Percentiles rank a stretch among this genome's conserved stretches.
phyloP scores from a whole-genome alignment of 2,888 invertebrate species.

The Dioctria rufipes region DNA sequence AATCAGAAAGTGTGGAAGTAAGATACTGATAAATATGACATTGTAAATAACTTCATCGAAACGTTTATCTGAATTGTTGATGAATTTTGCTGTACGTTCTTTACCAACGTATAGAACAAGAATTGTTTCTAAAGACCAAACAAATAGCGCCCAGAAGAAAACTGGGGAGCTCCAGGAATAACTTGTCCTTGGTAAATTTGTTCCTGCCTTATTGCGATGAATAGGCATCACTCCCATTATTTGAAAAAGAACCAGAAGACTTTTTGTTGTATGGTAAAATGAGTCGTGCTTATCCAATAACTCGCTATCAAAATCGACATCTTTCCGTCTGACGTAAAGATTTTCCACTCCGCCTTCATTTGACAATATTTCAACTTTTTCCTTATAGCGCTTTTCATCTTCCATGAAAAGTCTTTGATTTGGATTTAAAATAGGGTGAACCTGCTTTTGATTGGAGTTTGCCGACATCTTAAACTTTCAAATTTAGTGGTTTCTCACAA shows the following conservation, averaged over 20 bases:
- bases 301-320: conserved; percentile 73
- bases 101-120: conserved; percentile 74
- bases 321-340: conserved; percentile 68
- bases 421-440: conserved; percentile 70
- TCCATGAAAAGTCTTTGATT: conserved; percentile 70
- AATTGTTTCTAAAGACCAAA: conserved; percentile 77
- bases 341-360: conserved; percentile 62
- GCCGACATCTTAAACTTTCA: neutral
- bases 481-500: neutral
- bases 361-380: conserved; percentile 63
- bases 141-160: conserved; percentile 78
- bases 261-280: conserved; percentile 81
- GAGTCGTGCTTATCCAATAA: conserved; percentile 79
- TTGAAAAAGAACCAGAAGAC: conserved; percentile 80
- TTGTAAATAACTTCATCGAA: conserved; percentile 85
- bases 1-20: conserved; percentile 80
- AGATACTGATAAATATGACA: conserved; percentile 80
- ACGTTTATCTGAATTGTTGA: conserved; percentile 76
- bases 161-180: conserved; percentile 79
- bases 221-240: conserved; percentile 85
- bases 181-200: conserved; percentile 73
- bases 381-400: conserved; percentile 68
- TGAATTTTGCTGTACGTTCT: conserved; percentile 74
- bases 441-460: conserved; percentile 56
- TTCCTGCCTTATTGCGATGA: conserved; percentile 75